Percentiles rank a stretch among this genome's conserved stretches.
Evolutionary conservation across 2,888 invertebrate genomes (phyloP).

Genomic region (Heliconius ethilla): DNA sequence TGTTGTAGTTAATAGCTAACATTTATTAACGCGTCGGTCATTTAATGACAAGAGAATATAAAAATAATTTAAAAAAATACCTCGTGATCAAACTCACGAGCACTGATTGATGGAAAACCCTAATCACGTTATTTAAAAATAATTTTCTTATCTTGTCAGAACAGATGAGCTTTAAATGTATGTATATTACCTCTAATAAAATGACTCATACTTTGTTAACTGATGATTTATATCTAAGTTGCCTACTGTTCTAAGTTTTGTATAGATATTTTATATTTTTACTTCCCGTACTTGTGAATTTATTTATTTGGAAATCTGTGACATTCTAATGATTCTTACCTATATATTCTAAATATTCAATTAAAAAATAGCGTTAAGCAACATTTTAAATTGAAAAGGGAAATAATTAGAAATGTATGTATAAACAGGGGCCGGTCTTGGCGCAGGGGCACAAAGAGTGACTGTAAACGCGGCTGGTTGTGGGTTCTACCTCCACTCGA

Average conservation of each 20-base stretch:
- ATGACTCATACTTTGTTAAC: neutral
- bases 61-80: neutral
- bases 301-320: too few relatives aligned
- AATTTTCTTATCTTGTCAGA: neutral
- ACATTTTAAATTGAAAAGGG: too few relatives aligned
- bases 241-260: neutral
- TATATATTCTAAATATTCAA: neutral
- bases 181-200: neutral
- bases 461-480: too few relatives aligned
- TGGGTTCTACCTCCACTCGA: too few relatives aligned
- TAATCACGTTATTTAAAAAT: conserved; percentile 21
- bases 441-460: too few relatives aligned
- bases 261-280: neutral
- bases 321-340: neutral
- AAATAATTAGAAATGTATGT: too few relatives aligned
- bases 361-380: too few relatives aligned
- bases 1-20: neutral
- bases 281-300: too few relatives aligned
- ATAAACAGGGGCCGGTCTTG: too few relatives aligned
- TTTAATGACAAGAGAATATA: conserved; percentile 5
- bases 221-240: conserved; percentile 3
- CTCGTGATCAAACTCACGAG: conserved; percentile 29
- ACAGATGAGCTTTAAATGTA: neutral
- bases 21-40: neutral
- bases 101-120: conserved; percentile 33